A percentile compares a stretch with the other conserved stretches of the same genome.
These are phyloP conservation scores for Eublepharis macularius DNA, from an alignment of 2,113 vertebrate genomes.

Conservation along the genomic window DNA sequence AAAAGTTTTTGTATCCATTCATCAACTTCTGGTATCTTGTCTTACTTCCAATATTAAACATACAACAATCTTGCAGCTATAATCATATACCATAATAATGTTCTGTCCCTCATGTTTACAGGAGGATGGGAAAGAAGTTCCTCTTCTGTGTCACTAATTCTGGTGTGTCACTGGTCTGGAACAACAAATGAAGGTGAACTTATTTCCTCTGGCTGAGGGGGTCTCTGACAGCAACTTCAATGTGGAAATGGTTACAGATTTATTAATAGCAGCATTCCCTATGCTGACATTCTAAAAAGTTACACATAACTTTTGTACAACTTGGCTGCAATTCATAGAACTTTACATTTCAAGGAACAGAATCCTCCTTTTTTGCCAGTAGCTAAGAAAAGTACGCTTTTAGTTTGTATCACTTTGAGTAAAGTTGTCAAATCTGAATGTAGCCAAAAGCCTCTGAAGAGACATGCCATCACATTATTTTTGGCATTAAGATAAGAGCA, in stretches of 20 bases:
- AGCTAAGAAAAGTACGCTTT: background rate
- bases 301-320: background rate
- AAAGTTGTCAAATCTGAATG: background rate
- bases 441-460: background rate
- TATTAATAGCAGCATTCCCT: background rate
- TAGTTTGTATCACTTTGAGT: background rate
- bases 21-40: too few relatives aligned
- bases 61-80: too few relatives aligned
- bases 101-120: too few relatives aligned
- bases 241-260: background rate
- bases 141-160: background rate
- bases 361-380: background rate
- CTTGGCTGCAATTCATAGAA: background rate
- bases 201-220: background rate
- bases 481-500: background rate
- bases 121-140: too few relatives aligned
- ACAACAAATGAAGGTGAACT: background rate
- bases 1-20: too few relatives aligned
- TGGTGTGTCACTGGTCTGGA: background rate
- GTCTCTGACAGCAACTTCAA: background rate
- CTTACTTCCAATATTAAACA: too few relatives aligned
- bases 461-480: slow-evolving; percentile 1
- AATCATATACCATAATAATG: too few relatives aligned
- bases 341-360: background rate
- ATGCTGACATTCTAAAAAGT: background rate